Conservation (phyloP, 1,140 invertebrate genomes). For the Callitettix versicolor region DNA sequence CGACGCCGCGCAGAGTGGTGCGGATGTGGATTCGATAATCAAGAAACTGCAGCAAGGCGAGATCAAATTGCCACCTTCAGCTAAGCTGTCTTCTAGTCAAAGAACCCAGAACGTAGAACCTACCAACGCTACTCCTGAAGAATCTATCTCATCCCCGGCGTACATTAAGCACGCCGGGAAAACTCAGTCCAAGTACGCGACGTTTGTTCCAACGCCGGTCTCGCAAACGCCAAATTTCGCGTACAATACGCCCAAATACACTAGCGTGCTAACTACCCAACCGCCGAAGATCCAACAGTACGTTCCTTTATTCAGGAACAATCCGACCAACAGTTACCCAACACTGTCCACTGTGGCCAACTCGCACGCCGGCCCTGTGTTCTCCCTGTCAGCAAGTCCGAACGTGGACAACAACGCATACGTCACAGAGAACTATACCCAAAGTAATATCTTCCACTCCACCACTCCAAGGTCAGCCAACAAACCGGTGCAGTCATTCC, state of each 20-base stretch:
- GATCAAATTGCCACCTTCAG: slow-evolving; percentile 59
- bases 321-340: slow-evolving; percentile 25
- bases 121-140: slow-evolving; percentile 16
- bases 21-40: slow-evolving; percentile 66
- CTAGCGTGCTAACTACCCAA: slow-evolving; percentile 26
- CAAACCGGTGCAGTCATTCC: slow-evolving; percentile 30
- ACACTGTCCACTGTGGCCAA: slow-evolving; percentile 29
- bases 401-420: neutral
- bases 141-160: slow-evolving; percentile 16
- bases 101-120: neutral
- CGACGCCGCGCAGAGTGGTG: slow-evolving; percentile 51
- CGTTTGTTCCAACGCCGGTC: slow-evolving; percentile 23
- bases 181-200: slow-evolving; percentile 21
- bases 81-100: slow-evolving; percentile 21
- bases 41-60: slow-evolving; percentile 71
- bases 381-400: slow-evolving; percentile 28
- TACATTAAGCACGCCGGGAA: slow-evolving; percentile 28
- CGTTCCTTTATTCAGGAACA: slow-evolving; percentile 27
- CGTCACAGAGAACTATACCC: too few species aligned
- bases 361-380: slow-evolving; percentile 30
- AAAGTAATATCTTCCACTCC: neutral
- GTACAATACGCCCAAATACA: neutral
- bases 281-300: slow-evolving; percentile 29
- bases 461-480: slow-evolving; percentile 18
- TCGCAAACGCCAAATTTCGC: slow-evolving; percentile 8